Base-by-base conservation (phyloP, 2,888 invertebrate genomes). In the Anthoptus insignis region DNA sequence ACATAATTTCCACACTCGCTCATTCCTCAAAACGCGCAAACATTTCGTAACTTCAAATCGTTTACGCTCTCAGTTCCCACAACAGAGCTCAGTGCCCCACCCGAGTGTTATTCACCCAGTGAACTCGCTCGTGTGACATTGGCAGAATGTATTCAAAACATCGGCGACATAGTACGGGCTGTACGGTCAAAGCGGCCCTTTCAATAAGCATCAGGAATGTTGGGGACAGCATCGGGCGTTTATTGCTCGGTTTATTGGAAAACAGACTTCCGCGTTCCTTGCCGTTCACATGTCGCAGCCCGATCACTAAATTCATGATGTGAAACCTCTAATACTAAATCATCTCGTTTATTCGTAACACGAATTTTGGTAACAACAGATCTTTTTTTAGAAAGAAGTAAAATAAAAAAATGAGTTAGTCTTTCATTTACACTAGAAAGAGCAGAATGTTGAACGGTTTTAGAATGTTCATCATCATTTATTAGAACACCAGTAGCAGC, bases 161-260 rank as follows among this genome's bases (percentile, higher is more conserved):
- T 61, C 54, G 52, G 13, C 37, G 57, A 22, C 6, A 42, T 27
- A 53, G 52, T 59, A 7, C 42, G 39, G 32, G 7, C 59, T 53
- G 61, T 27, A 53, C 39, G 53, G 58, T 53, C 45, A 59, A 42
- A 64, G 59, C 59, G 67, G 69, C 64, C 71, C 67, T 69, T 74
- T 64, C 64, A 71, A 79, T 81, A 76, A 80, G 76, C 76, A 78
- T 73, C 71, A 80, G 82, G 83, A 86, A 87, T 86, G 82, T 78
- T 61, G 70, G 67, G 71, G 67, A 66, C 68, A 82, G 81, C 80
- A 80, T 79, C 79, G 78, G 81, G 79, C 79, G 81, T 84, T 86
- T 88, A 87, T 85, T 84, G 82, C 84, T 81, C 80, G 84, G 79
- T 84, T 86, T 90, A 89, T 88, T 85, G 87, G 86, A 88, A 88